phyloP scores from a whole-genome alignment of 2,113 vertebrate species.

The Oryzias woworae region DNA sequence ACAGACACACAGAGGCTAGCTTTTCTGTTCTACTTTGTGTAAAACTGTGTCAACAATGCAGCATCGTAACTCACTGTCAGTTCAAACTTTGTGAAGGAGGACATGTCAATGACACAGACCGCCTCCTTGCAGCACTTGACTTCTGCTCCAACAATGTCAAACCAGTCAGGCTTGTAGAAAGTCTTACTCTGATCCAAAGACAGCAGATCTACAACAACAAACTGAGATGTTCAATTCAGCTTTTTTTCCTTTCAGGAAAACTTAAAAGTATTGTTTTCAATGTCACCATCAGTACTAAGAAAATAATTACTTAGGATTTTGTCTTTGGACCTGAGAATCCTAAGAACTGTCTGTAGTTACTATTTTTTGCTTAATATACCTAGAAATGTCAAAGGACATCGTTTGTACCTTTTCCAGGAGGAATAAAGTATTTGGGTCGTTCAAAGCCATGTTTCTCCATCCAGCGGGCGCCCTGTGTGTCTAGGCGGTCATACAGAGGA shows the following conservation, averaged over 20 bases:
- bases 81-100: slow-evolving; percentile 98
- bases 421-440: slow-evolving; percentile 95
- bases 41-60: background rate
- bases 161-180: slow-evolving; percentile 99
- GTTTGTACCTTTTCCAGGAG: slow-evolving; percentile 85
- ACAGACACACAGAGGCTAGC: background rate
- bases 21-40: background rate
- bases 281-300: background rate
- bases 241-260: background rate
- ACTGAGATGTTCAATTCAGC: background rate
- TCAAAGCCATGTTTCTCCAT: slow-evolving; percentile 99
- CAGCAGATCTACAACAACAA: slow-evolving; percentile 82
- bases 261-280: background rate
- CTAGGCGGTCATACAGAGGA: slow-evolving; percentile 92
- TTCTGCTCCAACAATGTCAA: slow-evolving; percentile 95
- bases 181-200: slow-evolving; percentile 96
- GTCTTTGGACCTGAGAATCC: background rate
- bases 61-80: slow-evolving; percentile 86
- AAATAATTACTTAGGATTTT: background rate
- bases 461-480: slow-evolving; percentile 95
- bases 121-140: slow-evolving; percentile 99
- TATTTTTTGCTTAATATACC: too few relatives aligned
- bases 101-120: slow-evolving; percentile 98
- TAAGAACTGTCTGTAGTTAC: background rate
- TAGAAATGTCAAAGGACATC: background rate